A percentile compares a stretch with the other conserved stretches of the same genome.
Conservation (phyloP, 2,797 vertebrate species). For the Harpagifer antarcticus region DNA sequence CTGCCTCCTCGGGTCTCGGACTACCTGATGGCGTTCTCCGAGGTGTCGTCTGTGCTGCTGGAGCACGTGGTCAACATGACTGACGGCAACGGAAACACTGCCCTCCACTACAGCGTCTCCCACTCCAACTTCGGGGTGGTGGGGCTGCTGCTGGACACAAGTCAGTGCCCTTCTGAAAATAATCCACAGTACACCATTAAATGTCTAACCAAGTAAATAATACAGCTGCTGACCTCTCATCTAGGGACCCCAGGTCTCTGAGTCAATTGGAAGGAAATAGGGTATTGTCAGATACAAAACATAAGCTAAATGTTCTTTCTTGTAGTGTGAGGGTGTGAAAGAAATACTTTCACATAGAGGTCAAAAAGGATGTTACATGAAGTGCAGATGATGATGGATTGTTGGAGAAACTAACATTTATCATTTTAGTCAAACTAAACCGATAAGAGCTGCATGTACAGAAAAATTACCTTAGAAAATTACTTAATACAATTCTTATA, state of each 20-base stretch:
- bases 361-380: not conserved
- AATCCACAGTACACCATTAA: not conserved
- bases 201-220: too few species aligned
- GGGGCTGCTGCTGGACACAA: constrained; percentile 91
- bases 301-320: too few species aligned
- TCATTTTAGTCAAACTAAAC: not conserved
- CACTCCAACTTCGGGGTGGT: constrained; percentile 96
- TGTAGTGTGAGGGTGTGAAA: too few species aligned
- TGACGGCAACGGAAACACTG: constrained; percentile 95
- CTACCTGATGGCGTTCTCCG: constrained; percentile 88
- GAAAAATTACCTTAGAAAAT: too few species aligned
- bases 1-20: constrained; percentile 82
- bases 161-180: constrained; percentile 73
- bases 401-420: not conserved
- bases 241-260: not conserved
- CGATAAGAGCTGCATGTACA: not conserved
- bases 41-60: constrained; percentile 88
- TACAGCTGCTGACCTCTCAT: not conserved
- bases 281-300: too few species aligned
- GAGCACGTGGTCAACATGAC: constrained; percentile 93
- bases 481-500: too few species aligned
- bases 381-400: not conserved
- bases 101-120: constrained; percentile 97
- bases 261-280: not conserved
- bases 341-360: not conserved